A percentile compares a stretch with the other conserved stretches of the same genome.
Conservation (phyloP, 1,140 invertebrate genomes). For the Theocolax elegans region DNA sequence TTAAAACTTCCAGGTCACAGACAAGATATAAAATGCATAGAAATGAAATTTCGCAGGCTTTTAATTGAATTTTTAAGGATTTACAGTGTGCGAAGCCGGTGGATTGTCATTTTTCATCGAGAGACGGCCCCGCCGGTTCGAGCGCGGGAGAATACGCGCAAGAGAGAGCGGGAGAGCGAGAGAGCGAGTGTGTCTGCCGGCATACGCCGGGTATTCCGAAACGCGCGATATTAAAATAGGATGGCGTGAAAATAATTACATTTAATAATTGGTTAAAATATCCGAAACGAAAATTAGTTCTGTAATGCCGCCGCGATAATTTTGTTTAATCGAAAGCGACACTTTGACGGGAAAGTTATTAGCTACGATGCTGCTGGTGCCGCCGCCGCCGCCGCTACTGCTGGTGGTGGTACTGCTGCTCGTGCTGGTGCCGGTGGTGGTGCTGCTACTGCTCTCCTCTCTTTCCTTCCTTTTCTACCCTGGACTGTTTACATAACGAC, state of each 20-base stretch:
- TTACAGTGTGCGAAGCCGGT: slow-evolving; percentile 38
- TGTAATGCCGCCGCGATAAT: slow-evolving; percentile 58
- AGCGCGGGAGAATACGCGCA: not conserved
- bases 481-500: slow-evolving; percentile 20
- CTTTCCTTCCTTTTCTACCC: not conserved
- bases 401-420: not conserved
- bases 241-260: slow-evolving; percentile 61
- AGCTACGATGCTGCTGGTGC: slow-evolving; percentile 37
- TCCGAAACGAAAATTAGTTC: slow-evolving; percentile 61
- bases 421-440: not conserved
- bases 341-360: slow-evolving; percentile 49
- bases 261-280: slow-evolving; percentile 63
- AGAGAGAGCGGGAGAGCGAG: not conserved
- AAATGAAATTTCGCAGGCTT: slow-evolving; percentile 44
- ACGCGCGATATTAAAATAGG: slow-evolving; percentile 58
- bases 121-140: not conserved
- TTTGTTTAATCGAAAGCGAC: slow-evolving; percentile 57
- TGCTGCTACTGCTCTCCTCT: not conserved
- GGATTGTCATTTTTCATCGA: slow-evolving; percentile 44
- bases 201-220: slow-evolving; percentile 27
- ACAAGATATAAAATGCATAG: slow-evolving; percentile 44
- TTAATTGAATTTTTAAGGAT: slow-evolving; percentile 46
- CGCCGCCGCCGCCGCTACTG: too few relatives aligned
- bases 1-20: slow-evolving; percentile 37
- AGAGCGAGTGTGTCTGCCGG: slow-evolving; percentile 5